Conservation (phyloP, 2,797 vertebrate species). For the Rhyacichthys aspro region DNA sequence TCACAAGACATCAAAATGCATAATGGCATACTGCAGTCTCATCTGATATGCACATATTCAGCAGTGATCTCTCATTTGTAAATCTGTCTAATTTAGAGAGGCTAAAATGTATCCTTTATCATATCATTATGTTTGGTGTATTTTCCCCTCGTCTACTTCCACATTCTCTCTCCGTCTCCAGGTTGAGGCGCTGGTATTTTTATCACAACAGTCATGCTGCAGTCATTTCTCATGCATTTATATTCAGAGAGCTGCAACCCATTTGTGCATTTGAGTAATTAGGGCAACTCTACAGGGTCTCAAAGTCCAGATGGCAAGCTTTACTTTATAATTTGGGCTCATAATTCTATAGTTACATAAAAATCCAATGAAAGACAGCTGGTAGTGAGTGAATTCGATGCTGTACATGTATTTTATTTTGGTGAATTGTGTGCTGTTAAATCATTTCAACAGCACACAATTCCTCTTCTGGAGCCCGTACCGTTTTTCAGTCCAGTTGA, state of each 20-base stretch:
- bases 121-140: slow-evolving; percentile 3
- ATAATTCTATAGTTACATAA: slow-evolving; percentile 26
- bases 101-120: slow-evolving; percentile 11
- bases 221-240: slow-evolving; percentile 44
- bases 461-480: slow-evolving; percentile 4
- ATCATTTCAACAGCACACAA: slow-evolving; percentile 3
- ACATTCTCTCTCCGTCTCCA: not conserved
- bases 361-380: slow-evolving; percentile 16
- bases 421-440: not conserved
- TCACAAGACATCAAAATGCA: slow-evolving; percentile 11
- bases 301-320: slow-evolving; percentile 48
- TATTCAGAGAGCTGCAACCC: slow-evolving; percentile 38
- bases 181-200: slow-evolving; percentile 35
- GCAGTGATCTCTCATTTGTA: slow-evolving; percentile 16
- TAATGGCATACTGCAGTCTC: slow-evolving; percentile 14
- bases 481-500: slow-evolving; percentile 23
- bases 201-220: slow-evolving; percentile 25
- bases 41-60: slow-evolving; percentile 29
- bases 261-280: slow-evolving; percentile 49
- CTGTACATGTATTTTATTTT: not conserved
- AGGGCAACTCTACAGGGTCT: slow-evolving; percentile 35
- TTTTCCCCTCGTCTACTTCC: not conserved
- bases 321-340: slow-evolving; percentile 38
- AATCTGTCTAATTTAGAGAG: slow-evolving; percentile 18
- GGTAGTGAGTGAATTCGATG: not conserved